Conservation (phyloP, 2,113 vertebrate genomes). For the Melanocharis versteri region DNA sequence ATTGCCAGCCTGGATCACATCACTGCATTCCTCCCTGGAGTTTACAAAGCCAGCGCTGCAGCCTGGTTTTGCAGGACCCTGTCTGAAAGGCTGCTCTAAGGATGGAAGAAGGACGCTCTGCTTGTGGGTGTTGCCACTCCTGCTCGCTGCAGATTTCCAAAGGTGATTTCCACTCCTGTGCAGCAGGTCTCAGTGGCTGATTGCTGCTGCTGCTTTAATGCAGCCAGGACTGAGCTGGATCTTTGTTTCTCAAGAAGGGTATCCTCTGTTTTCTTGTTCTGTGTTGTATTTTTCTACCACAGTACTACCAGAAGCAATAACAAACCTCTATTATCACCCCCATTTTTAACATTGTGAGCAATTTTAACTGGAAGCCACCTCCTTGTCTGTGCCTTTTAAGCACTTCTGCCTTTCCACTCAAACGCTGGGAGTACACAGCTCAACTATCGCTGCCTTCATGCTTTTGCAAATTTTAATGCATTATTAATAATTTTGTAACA, state of each 20-base stretch:
- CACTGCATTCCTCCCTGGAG: neutral
- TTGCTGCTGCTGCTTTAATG: neutral
- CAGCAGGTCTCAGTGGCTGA: neutral
- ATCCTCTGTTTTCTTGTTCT: neutral
- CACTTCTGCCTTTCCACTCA: constrained; percentile 21
- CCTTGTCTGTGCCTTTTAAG: neutral
- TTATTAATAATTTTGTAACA: constrained; percentile 69
- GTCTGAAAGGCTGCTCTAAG: neutral
- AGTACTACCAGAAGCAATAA: neutral
- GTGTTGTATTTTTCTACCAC: neutral
- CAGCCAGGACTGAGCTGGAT: neutral
- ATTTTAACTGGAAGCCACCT: neutral
- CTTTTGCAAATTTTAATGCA: constrained; percentile 61
- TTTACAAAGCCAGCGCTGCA: neutral
- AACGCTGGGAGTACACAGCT: neutral
- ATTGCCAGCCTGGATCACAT: neutral
- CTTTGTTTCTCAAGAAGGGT: neutral
- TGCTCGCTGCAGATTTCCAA: rapidly evolving
- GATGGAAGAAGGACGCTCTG: neutral
- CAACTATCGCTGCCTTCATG: constrained; percentile 41
- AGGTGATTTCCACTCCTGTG: neutral
- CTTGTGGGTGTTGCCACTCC: neutral
- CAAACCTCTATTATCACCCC: neutral
- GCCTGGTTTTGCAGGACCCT: neutral
- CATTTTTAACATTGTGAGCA: neutral